Evolutionary conservation across 2,113 vertebrate genomes (phyloP).

Genomic region (Kryptolebias marmoratus): DNA sequence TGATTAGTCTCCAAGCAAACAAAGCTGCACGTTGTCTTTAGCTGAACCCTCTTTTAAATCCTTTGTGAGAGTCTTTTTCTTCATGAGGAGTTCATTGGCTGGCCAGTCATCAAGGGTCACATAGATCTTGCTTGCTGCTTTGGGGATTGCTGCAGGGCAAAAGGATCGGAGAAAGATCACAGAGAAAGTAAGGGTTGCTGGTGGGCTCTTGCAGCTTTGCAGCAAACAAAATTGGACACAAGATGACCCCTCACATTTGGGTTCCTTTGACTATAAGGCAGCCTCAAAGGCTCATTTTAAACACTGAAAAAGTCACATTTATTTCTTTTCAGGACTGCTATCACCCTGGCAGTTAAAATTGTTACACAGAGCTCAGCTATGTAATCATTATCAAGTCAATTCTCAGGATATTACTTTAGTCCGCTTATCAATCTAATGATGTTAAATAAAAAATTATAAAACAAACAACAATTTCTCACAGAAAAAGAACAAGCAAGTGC

Average conservation of each 20-base stretch:
- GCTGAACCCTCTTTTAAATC: constrained; percentile 32
- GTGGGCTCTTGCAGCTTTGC: constrained; percentile 41
- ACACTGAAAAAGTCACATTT: not conserved
- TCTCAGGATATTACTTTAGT: no score
- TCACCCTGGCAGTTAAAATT: no score
- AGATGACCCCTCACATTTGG: constrained; percentile 23
- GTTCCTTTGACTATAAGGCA: constrained; percentile 8
- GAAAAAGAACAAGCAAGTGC: no score
- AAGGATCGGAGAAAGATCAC: constrained; percentile 48
- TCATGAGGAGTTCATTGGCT: constrained; percentile 47
- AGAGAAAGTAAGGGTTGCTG: constrained; percentile 44
- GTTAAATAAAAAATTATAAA: no score
- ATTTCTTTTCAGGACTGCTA: not conserved
- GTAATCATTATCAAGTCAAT: no score
- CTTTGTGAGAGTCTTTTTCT: constrained; percentile 33
- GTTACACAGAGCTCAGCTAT: no score
- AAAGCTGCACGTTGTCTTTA: constrained; percentile 17
- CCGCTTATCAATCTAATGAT: no score
- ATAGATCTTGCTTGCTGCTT: constrained; percentile 26
- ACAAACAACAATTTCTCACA: no score
- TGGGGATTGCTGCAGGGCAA: constrained; percentile 58
- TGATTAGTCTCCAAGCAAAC: constrained; percentile 38
- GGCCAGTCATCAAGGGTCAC: constrained; percentile 50
- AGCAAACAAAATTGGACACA: constrained; percentile 26
- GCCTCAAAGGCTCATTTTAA: not conserved